Conservation (phyloP, 2,888 invertebrate species). For the Tenthredo mesomela region DNA sequence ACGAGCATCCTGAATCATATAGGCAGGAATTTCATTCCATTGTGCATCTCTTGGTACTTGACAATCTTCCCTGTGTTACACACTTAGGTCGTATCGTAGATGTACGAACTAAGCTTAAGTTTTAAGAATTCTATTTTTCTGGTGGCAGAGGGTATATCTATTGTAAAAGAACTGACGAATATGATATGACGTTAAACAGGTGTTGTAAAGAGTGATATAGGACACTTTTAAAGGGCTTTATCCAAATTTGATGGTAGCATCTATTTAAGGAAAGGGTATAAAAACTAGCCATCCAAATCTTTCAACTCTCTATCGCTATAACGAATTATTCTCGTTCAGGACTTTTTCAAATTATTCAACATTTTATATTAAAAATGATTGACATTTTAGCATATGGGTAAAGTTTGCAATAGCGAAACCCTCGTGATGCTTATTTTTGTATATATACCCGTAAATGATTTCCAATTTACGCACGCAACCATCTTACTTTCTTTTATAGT, state of each 20-base stretch:
- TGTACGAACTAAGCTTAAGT: constrained; percentile 71
- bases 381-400: neutral
- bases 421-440: neutral
- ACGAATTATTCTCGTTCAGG: neutral
- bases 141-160: constrained; percentile 64
- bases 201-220: constrained; percentile 52
- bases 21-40: constrained; percentile 36
- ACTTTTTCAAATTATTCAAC: neutral
- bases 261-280: constrained; percentile 21
- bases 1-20: constrained; percentile 14
- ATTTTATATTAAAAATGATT: neutral
- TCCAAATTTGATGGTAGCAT: constrained; percentile 50
- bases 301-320: neutral
- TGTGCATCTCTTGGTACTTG: constrained; percentile 27
- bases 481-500: constrained; percentile 40
- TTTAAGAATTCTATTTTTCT: constrained; percentile 77
- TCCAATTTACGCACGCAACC: constrained; percentile 17
- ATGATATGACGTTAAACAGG: constrained; percentile 51
- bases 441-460: neutral
- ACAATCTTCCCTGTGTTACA: constrained; percentile 47
- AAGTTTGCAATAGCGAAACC: neutral
- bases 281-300: neutral
- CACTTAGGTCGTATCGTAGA: constrained; percentile 48
- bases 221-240: constrained; percentile 57
- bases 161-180: constrained; percentile 52